Evolutionary conservation across 2,113 vertebrate genomes (phyloP), one percentile per base, ranked within the genome.

Genomic region (Oxyura jamaicensis): DNA sequence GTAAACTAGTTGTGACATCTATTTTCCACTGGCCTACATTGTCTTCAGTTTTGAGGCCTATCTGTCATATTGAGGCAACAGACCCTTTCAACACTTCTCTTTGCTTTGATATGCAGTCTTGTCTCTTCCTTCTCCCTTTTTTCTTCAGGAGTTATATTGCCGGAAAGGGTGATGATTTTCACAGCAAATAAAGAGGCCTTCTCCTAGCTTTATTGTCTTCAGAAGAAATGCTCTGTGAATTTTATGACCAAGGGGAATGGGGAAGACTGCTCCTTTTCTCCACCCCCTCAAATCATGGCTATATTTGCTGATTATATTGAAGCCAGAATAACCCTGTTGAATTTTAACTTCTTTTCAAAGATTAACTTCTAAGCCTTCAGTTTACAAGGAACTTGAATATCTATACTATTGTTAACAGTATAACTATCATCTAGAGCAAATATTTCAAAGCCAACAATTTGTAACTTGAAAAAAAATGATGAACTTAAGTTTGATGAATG

Each of bases 91-190:
- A 98, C 98, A 98, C 98, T 97, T 98, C 96, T 26, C 60, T 92
- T 96, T 68, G 95, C 98, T 99, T 99, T 99, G 99, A 99, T 99
- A 99, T 99, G 98, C 98, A 98, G 88, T 93, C 97, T 86, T 75
- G 96, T 97, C 97, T 97, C 97, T 98, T 99, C 98, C 98, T 98
- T 97, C 96, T 97, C 85, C 86, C 95, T 97, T 95, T 86, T 97
- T 98, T 98, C 98, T 98, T 97, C 91, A 76, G 96, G 96, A 97
- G 97, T 98, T 99, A 98, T 98, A 98, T 98, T 98, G 96, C 98
- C 96, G 97, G 98, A 98, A 98, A 98, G 97, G 98, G 98, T 98
- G 98, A 97, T 91, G 92, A 97, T 98, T 98, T 99, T 99, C 98
- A 99, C 98, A 99, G 98, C 98, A 98, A 98, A 98, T 97, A 98